Evolutionary conservation across 2,797 vertebrate genomes (phyloP).

Genomic region (Pantherophis vulpinus): DNA sequence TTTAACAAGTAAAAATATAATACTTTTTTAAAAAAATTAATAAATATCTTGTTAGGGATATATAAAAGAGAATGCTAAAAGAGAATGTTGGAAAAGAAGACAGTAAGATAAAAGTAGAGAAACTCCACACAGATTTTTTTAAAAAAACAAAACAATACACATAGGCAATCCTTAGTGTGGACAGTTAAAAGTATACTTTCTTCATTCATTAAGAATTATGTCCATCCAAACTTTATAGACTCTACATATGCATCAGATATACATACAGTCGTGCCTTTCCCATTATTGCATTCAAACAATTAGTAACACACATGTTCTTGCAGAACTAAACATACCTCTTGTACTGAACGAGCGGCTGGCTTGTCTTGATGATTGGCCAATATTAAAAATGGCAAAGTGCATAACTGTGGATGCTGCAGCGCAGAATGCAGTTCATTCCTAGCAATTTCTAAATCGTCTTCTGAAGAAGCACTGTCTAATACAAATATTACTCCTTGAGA

Average conservation of each 20-base stretch:
- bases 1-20: slow-evolving; percentile 27
- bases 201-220: slow-evolving; percentile 32
- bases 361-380: slow-evolving; percentile 99
- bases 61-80: slow-evolving; percentile 34
- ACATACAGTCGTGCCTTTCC: not conserved
- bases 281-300: not conserved
- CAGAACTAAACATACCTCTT: slow-evolving; percentile 82
- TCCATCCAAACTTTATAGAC: slow-evolving; percentile 25
- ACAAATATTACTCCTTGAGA: slow-evolving; percentile 98
- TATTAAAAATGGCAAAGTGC: slow-evolving; percentile 97
- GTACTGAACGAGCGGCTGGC: slow-evolving; percentile 89
- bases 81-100: slow-evolving; percentile 31
- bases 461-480: slow-evolving; percentile 93
- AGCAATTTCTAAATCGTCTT: slow-evolving; percentile 92
- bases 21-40: slow-evolving; percentile 35
- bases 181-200: slow-evolving; percentile 24
- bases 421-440: slow-evolving; percentile 96
- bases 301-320: slow-evolving; percentile 12
- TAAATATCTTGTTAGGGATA: not conserved
- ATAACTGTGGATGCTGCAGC: slow-evolving; percentile 96
- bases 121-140: not conserved
- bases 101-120: not conserved
- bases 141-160: not conserved
- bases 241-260: slow-evolving; percentile 9
- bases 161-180: slow-evolving; percentile 31